Evolutionary conservation across 1,140 invertebrate species (phyloP), one percentile per base, ranked within the genome.

Genomic region (Centruroides sculpturatus): DNA sequence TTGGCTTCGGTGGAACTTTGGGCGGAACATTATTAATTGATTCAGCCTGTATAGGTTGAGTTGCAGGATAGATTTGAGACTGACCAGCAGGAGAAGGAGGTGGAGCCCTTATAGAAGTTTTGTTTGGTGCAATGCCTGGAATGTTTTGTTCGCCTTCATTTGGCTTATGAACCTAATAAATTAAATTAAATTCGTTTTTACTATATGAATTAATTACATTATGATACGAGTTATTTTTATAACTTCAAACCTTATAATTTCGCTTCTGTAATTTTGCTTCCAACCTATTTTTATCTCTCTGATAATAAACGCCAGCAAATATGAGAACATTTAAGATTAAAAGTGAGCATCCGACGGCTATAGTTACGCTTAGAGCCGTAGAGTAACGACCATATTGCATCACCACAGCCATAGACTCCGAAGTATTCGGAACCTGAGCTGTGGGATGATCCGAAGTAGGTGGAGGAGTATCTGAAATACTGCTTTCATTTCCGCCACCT

Each of bases 241-340:
- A 6, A 8, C 8, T 41, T 8, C 12, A 53, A 57, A 66, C 66
- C 64, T 62, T 56, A 56, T 65, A 63, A 51, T 89, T 89, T 69
- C 88, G 85, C 54, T 85, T 84, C 1, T 85, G 78, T 67, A 88
- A 85, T 67, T 86, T 86, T 47, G 82, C 77, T 74, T 88, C 85
- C 68, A 85, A 77, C 64, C 85, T 77, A 13, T 85, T 83, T 70
- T 91, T 90, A 36, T 86, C 79, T 8, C 89, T 80, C 71, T 94
- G 89, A 69, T 93, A 90, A 70, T 93, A 95, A 50, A 96, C 91
- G 7, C 46, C 91, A 47, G 89, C 90, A 69, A 96, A 95, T 56
- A 97, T 92, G 1, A 96, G 78, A 7, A 95, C 83, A 72, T 98
- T 97, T 3, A 97, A 79, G 8, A 96, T 79, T 4, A 98, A 78